phyloP scores from a whole-genome alignment of 1,140 invertebrate species.

The Cydia strobilella region DNA sequence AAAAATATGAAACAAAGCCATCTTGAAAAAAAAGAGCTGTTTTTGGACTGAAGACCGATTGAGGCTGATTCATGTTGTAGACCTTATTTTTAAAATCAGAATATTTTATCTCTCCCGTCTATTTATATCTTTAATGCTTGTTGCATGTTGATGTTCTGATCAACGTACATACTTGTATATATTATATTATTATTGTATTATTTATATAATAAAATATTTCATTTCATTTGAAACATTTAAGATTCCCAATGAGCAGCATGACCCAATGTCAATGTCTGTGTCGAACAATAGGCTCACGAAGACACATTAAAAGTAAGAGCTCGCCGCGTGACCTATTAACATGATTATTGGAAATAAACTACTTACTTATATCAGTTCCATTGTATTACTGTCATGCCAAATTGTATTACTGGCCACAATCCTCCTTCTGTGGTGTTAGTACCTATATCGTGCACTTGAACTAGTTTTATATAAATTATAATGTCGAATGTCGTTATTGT shows the following conservation, averaged over 20 bases:
- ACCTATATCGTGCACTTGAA: not conserved
- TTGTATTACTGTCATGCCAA: too few species aligned
- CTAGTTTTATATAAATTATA: not conserved
- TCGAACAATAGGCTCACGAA: not conserved
- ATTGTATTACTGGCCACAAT: not conserved
- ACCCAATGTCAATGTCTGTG: not conserved
- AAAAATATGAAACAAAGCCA: not conserved
- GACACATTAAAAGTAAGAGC: not conserved
- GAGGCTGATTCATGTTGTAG: too few species aligned
- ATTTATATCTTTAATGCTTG: too few species aligned
- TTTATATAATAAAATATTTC: too few species aligned
- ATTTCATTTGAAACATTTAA: conserved; percentile 17
- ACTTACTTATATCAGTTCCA: conserved; percentile 20
- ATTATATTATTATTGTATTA: too few species aligned
- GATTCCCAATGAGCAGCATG: conserved; percentile 2
- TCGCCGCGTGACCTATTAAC: conserved; percentile 11
- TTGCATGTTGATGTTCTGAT: too few species aligned
- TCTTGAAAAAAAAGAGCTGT: too few species aligned
- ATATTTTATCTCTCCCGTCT: too few species aligned
- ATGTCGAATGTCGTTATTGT: not conserved
- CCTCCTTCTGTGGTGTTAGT: not conserved
- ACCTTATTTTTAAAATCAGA: too few species aligned
- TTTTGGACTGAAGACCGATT: too few species aligned
- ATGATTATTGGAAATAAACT: conserved; percentile 13
- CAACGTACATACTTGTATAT: too few species aligned